These are phyloP conservation scores for Melospiza georgiana DNA, from an alignment of 2,113 vertebrate species.

Conservation along the genomic window DNA sequence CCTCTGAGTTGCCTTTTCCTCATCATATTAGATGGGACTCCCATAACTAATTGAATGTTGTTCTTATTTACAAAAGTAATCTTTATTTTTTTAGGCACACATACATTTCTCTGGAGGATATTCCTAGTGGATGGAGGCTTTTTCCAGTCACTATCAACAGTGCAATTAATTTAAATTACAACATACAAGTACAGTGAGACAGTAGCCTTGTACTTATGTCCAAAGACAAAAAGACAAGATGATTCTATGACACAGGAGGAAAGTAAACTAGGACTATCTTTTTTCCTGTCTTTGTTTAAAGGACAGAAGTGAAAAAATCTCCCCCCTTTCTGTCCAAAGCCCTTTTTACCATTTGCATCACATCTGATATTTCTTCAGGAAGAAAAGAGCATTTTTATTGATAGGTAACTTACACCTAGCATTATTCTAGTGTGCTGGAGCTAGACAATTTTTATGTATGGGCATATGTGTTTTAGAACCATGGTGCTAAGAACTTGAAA, in stretches of 20 bases:
- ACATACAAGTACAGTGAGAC: constrained; percentile 73
- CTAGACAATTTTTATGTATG: neutral
- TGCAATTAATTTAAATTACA: constrained; percentile 71
- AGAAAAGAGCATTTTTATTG: neutral
- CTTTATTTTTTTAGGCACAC: constrained; percentile 64
- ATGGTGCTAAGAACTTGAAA: neutral
- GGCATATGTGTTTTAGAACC: neutral
- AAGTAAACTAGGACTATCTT: neutral
- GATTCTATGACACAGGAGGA: neutral
- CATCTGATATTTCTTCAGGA: neutral
- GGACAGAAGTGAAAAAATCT: neutral
- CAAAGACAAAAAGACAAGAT: neutral
- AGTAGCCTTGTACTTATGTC: neutral
- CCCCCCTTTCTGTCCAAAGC: neutral
- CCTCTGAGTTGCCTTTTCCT: neutral
- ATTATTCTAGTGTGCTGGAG: neutral
- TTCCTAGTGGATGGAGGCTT: constrained; percentile 69
- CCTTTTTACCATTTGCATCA: neutral
- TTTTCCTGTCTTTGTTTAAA: neutral
- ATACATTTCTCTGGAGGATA: constrained; percentile 77
- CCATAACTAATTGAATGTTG: neutral
- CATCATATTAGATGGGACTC: neutral
- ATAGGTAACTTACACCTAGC: neutral
- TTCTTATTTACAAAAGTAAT: neutral
- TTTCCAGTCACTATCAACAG: constrained; percentile 72